Base-by-base conservation (phyloP, 2,888 invertebrate species). In the Macropis europaea region DNA sequence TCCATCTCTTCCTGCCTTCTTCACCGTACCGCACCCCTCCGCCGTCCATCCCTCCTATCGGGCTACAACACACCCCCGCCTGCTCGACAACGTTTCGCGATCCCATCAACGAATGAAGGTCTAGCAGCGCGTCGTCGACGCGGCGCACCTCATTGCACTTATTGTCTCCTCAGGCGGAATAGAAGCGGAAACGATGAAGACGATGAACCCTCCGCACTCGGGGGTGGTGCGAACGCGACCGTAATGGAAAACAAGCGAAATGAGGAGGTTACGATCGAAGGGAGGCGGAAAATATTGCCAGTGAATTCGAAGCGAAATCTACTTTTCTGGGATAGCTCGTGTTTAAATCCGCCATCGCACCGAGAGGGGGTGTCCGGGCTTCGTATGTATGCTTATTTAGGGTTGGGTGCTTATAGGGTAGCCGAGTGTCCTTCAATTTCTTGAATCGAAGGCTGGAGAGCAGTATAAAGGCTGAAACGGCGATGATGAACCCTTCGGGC, bases 31-130 rank as follows among this genome's bases (percentile, higher is more conserved):
- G n/a, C 45, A 50, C 43, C 56, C 61, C 57, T 32, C 42, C 34
- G 13, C 30, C 15, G 13, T 60, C 45, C 48, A 26, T 57, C 66
- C 50, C 45, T 47, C 71, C 67, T 54, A 36, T 32, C 60, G 43
- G 45, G 26, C 19, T 19, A 30, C 24, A 13, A 59, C 45, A 7
- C 47, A 19, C 48, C 24, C 11, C 11, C 26, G 40, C 4, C 17
- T 6, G 13, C 42, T 43, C 38, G 54, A 59, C 70, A 57, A 32
- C 52, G 48, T 57, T 63, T 48, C 59, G 26, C 77, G 80, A 78
- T 83, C 79, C 82, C 81, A 84, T 84, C 82, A 76, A 75, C 66
- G 80, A 82, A 82, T 64, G 76, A 77, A 74, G 75, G 74, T 76
- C 67, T 73, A 48, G 47, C 61, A 53, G 42, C 67, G 19, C 67